Evolutionary conservation across 2,113 vertebrate species (phyloP).

Genomic region (Charina bottae): DNA sequence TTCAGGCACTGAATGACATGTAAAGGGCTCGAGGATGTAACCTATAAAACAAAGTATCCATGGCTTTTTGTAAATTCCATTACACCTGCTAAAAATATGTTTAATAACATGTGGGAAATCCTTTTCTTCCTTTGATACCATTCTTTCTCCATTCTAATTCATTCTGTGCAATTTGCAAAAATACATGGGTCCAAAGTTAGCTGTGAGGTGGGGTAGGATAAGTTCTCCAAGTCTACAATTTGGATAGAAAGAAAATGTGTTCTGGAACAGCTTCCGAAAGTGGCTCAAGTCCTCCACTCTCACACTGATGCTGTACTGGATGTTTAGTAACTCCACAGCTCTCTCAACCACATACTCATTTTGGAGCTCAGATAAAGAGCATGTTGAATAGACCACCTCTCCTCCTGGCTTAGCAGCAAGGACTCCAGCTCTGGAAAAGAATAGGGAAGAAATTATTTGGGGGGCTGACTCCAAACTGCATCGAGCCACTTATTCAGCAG

Average conservation of each 20-base stretch:
- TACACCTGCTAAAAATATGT: not conserved
- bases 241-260: conserved; percentile 85
- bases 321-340: conserved; percentile 74
- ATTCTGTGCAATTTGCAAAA: conserved; percentile 87
- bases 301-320: conserved; percentile 75
- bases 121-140: not conserved
- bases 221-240: conserved; percentile 84
- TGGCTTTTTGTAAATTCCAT: not conserved
- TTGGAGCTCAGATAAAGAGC: conserved; percentile 90
- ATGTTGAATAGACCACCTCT: conserved; percentile 89
- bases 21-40: not conserved
- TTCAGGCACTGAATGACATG: not conserved
- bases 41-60: not conserved
- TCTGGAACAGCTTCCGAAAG: conserved; percentile 77
- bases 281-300: conserved; percentile 77
- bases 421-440: conserved; percentile 83
- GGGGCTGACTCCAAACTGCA: accelerated
- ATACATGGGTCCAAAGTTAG: conserved; percentile 95
- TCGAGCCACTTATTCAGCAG: not conserved
- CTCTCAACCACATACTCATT: conserved; percentile 88
- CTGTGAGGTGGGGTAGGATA: conserved; percentile 88
- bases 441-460: accelerated
- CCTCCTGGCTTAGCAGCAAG: conserved; percentile 81
- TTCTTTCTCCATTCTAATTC: conserved; percentile 53
- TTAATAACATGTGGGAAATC: not conserved